Evolutionary conservation across 2,888 invertebrate genomes (phyloP).

Genomic region (Pogonocherus hispidulus): DNA sequence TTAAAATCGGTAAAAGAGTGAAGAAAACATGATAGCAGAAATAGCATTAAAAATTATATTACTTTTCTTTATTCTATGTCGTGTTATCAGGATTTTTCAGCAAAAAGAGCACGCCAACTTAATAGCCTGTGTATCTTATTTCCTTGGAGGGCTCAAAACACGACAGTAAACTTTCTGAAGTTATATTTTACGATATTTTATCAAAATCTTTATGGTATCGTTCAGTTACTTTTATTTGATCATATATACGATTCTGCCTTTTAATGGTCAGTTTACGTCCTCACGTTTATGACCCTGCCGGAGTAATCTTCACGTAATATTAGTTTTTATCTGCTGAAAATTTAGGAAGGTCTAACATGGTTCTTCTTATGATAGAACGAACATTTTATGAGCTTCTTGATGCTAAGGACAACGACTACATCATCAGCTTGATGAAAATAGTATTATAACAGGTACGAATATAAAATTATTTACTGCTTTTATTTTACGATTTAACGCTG

Average conservation of each 20-base stretch:
- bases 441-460: not conserved
- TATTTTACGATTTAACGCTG: not conserved
- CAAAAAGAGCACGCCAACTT: no score
- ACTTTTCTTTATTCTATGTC: no score
- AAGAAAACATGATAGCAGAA: no score
- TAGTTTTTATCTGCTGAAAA: not conserved
- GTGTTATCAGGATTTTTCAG: no score
- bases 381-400: not conserved
- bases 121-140: not conserved
- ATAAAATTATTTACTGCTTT: not conserved
- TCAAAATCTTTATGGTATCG: not conserved
- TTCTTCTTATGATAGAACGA: not conserved
- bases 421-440: not conserved
- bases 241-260: not conserved
- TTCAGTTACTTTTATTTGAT: not conserved
- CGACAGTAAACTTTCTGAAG: not conserved
- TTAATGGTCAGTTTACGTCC: constrained; percentile 4
- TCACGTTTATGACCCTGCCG: not conserved
- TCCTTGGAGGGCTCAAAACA: not conserved
- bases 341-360: not conserved
- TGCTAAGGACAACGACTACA: not conserved
- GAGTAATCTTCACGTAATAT: not conserved
- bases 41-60: no score
- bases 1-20: no score
- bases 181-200: constrained; percentile 2